phyloP scores from a whole-genome alignment of 1,140 invertebrate genomes.

The Apis florea region DNA sequence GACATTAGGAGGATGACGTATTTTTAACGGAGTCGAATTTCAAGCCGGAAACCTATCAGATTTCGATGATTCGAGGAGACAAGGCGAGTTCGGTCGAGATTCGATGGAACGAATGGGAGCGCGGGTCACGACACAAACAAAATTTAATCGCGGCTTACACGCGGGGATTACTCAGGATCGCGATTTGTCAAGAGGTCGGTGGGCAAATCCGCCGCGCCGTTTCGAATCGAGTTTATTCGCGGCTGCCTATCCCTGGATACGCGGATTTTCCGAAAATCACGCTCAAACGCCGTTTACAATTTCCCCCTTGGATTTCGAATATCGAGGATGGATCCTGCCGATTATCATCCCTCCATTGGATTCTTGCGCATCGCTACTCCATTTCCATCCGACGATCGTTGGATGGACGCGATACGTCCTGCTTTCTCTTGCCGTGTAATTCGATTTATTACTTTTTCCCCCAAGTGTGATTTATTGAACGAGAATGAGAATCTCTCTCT shows the following conservation, averaged over 20 bases:
- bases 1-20: no score
- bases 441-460: no score
- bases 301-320: not conserved
- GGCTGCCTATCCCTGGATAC: not conserved
- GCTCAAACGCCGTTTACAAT: not conserved
- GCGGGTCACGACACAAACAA: slow-evolving; percentile 40
- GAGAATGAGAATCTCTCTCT: no score
- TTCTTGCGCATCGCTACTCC: not conserved
- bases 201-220: slow-evolving; percentile 29
- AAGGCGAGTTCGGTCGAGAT: not conserved
- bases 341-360: not conserved
- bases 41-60: no score
- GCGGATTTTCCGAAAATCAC: slow-evolving; percentile 15
- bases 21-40: no score
- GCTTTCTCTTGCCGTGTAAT: no score
- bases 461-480: no score
- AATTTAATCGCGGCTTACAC: slow-evolving; percentile 56
- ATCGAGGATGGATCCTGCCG: slow-evolving; percentile 1
- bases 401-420: not conserved
- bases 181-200: slow-evolving; percentile 39
- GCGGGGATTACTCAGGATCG: slow-evolving; percentile 24
- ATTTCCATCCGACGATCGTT: not conserved
- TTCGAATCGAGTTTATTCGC: slow-evolving; percentile 33
- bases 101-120: not conserved
- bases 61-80: no score